phyloP scores from a whole-genome alignment of 2,888 invertebrate species.

The Oligia strigilis region DNA sequence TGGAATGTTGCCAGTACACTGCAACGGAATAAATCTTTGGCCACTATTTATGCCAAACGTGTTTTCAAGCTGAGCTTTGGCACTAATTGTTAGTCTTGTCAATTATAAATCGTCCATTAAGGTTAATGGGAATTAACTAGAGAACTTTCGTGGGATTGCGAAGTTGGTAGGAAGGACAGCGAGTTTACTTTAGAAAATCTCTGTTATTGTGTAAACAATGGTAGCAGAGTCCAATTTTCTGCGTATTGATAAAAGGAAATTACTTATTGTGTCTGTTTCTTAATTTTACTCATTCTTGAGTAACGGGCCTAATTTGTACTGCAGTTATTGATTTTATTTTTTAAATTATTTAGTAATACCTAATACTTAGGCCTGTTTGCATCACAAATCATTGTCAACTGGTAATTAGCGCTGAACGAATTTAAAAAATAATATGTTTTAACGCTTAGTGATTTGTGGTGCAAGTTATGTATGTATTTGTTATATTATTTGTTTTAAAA shows the following conservation, averaged over 20 bases:
- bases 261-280: too few species aligned
- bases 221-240: not conserved
- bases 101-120: conserved; percentile 53
- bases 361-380: too few species aligned
- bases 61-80: conserved; percentile 52
- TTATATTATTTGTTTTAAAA: not conserved
- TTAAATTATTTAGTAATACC: not conserved
- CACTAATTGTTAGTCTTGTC: conserved; percentile 56
- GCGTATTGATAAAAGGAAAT: not conserved
- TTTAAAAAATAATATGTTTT: too few species aligned
- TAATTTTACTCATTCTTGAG: not conserved
- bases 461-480: too few species aligned
- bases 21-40: conserved; percentile 55
- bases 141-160: not conserved
- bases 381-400: too few species aligned
- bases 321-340: not conserved
- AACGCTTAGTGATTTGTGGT: too few species aligned
- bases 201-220: not conserved
- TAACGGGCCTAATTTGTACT: not conserved
- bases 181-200: not conserved
- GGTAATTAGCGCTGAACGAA: too few species aligned
- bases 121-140: conserved; percentile 26
- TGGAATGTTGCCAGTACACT: conserved; percentile 46
- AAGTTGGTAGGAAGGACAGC: not conserved
- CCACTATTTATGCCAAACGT: conserved; percentile 54